phyloP scores from a whole-genome alignment of 2,888 invertebrate genomes.

The Tipula confusa region DNA sequence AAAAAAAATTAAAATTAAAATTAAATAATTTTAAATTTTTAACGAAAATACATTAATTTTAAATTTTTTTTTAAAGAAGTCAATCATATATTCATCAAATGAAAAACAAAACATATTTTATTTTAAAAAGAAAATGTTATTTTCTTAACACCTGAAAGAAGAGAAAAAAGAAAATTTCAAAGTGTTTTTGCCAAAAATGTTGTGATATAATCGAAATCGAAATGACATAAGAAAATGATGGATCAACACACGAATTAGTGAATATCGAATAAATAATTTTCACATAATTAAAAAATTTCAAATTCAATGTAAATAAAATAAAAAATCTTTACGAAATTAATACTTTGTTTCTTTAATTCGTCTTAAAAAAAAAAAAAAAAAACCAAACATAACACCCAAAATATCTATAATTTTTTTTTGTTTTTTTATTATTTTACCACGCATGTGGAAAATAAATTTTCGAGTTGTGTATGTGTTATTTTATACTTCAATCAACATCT shows the following conservation, averaged over 20 bases:
- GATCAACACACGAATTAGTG: not conserved
- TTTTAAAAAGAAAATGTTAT: not conserved
- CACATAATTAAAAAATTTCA: not conserved
- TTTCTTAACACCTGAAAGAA: not conserved
- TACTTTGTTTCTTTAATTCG: constrained; percentile 12
- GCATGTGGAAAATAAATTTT: not conserved
- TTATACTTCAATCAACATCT: constrained; percentile 41
- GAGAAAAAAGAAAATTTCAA: not conserved
- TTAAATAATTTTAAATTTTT: not conserved
- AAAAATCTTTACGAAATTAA: not conserved
- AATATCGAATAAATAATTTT: not conserved
- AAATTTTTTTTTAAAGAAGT: constrained; percentile 25
- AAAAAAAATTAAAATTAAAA: not conserved
- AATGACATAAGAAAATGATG: not conserved
- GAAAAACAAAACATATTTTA: constrained; percentile 15
- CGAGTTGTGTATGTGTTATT: constrained; percentile 38
- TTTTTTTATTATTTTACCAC: constrained; percentile 25
- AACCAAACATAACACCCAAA: constrained; percentile 1
- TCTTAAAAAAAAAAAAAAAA: too few species aligned
- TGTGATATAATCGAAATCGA: not conserved
- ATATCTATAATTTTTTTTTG: not conserved
- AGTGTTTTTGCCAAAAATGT: constrained; percentile 16
- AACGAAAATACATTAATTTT: constrained; percentile 3
- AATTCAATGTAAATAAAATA: not conserved
- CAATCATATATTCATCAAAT: constrained; percentile 3